Evolutionary conservation across 2,797 vertebrate species (phyloP), one percentile per base, ranked within the genome.

Genomic region (Acrossocheilus wenchowensis): DNA sequence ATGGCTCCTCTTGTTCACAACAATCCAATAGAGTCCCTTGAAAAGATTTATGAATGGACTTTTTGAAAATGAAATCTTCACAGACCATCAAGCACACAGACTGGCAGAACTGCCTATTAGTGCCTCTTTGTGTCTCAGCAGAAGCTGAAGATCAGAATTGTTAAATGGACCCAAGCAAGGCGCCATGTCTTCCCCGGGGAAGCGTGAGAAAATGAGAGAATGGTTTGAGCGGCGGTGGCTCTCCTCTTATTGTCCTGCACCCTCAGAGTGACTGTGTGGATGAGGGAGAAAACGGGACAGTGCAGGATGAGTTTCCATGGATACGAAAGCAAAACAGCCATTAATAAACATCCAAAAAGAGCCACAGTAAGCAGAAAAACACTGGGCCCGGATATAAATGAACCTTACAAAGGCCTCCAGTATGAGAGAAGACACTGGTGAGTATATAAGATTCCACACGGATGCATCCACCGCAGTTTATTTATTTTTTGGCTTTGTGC

Each of bases 301-400:
- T 41, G 57, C 26, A 21, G 78, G 72, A 86, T 23, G 17, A 54
- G 88, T 89, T 69, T 57, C 82, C 71, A 82, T 87, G 78, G 85
- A 82, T 34, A 87, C 78, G 7, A 15, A 39, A 34, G 26, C 41
- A 68, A 81, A 75, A 71, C 36, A 64, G 78, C 77, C 73, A 85
- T 89, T 88, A 73, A 84, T 81, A 88, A 84, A 84, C 77, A 81
- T 54, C 50, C 48, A 5, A 83, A 85, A 83, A 88, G 60, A 74
- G 26, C 71, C 73, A 72, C 23, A 1, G 23, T 72, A 39, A 73
- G 62, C 75, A 79, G 83, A 73, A 54, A 79, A 48, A 30, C 52
- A 62, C 72, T 5, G 34, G 54, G 26, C 41, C 26, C 21, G 15
- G 36, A n/a, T 84, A 72, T 82, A 80, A 86, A 86, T 71, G 54